These are phyloP conservation scores for Sialis fuliginosa DNA, from an alignment of 2,888 invertebrate species.

Conservation along the genomic window DNA sequence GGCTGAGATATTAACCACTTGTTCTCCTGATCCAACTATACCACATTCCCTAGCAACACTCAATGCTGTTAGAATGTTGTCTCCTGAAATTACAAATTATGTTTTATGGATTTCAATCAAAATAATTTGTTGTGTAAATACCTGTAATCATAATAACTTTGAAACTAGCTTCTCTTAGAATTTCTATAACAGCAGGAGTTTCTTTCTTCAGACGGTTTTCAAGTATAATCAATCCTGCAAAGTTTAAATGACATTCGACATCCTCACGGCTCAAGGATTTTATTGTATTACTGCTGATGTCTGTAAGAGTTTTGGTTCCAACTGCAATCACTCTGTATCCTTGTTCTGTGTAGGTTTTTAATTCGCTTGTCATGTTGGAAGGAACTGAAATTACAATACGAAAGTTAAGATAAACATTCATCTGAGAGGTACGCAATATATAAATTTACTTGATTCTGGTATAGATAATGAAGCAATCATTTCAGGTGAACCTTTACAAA, in stretches of 20 bases:
- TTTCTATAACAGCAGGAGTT: constrained; percentile 63
- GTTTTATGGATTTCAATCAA: constrained; percentile 1
- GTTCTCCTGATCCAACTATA: constrained; percentile 44
- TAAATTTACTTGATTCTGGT: constrained; percentile 39
- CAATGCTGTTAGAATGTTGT: constrained; percentile 78
- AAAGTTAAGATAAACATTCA: not conserved
- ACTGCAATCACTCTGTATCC: constrained; percentile 88
- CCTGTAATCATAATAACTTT: constrained; percentile 95
- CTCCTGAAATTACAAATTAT: constrained; percentile 31
- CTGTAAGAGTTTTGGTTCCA: constrained; percentile 54
- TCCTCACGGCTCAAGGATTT: constrained; percentile 58
- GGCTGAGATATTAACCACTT: constrained; percentile 23
- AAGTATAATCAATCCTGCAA: constrained; percentile 79
- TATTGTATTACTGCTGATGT: constrained; percentile 50
- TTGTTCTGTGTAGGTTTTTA: constrained; percentile 76
- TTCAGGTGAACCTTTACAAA: constrained; percentile 84
- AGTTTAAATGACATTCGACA: constrained; percentile 64
- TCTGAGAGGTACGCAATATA: not conserved
- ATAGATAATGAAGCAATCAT: constrained; percentile 65
- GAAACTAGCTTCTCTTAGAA: constrained; percentile 69
- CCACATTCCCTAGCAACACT: constrained; percentile 87
- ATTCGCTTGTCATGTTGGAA: constrained; percentile 51
- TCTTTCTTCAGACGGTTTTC: constrained; percentile 89
- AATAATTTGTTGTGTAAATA: constrained; percentile 15
- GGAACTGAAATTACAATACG: constrained; percentile 43